Conservation (phyloP, 1,140 invertebrate genomes). For the silkworm (Bombyx mori) region DNA sequence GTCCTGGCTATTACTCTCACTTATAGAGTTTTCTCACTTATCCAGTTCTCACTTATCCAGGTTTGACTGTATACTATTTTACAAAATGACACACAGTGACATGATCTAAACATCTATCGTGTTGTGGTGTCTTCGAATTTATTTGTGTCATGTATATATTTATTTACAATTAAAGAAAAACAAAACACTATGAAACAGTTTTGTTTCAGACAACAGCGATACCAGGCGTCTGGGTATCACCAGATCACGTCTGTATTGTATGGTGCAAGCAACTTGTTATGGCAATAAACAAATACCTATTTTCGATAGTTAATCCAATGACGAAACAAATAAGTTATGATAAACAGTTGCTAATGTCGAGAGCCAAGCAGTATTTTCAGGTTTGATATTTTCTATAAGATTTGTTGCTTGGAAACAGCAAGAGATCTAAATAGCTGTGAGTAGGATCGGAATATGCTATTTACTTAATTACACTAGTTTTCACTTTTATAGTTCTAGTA, state of each 20-base stretch:
- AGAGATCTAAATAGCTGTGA: not conserved
- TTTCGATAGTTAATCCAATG: slow-evolving; percentile 81
- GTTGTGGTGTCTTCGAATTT: too few relatives aligned
- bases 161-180: too few relatives aligned
- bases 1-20: too few relatives aligned
- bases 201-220: slow-evolving; percentile 80
- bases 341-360: slow-evolving; percentile 31
- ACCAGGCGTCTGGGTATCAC: slow-evolving; percentile 88
- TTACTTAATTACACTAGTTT: too few relatives aligned
- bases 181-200: not conserved
- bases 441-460: too few relatives aligned
- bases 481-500: too few relatives aligned
- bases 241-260: slow-evolving; percentile 88
- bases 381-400: slow-evolving; percentile 28
- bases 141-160: too few relatives aligned
- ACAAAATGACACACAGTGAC: too few relatives aligned
- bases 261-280: slow-evolving; percentile 95
- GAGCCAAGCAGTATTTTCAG: slow-evolving; percentile 59
- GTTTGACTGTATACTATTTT: too few relatives aligned
- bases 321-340: slow-evolving; percentile 65
- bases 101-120: too few relatives aligned
- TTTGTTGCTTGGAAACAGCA: not conserved
- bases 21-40: too few relatives aligned
- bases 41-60: too few relatives aligned
- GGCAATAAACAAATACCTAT: slow-evolving; percentile 83